Conservation (phyloP, 2,888 invertebrate genomes). For the Nomada goodeniana region DNA sequence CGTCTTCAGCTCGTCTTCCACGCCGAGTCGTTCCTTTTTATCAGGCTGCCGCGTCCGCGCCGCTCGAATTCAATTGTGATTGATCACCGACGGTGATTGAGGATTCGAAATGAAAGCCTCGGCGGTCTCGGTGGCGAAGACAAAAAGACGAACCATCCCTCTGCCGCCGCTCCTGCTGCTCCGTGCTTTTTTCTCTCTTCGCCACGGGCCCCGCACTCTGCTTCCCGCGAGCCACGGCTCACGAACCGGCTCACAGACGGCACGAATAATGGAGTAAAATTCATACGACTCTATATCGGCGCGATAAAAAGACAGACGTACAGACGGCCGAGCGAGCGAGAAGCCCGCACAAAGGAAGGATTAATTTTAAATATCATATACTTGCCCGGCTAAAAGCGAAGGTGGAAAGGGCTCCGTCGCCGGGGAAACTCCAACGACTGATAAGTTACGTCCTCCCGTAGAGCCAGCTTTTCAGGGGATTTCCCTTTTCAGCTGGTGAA, state of each 20-base stretch:
- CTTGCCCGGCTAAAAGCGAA: constrained; percentile 72
- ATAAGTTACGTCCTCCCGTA: constrained; percentile 72
- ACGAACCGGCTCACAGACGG: constrained; percentile 60
- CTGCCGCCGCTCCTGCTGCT: constrained; percentile 46
- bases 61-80: constrained; percentile 82
- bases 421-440: constrained; percentile 66
- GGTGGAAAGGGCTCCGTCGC: constrained; percentile 71
- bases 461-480: constrained; percentile 65
- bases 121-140: constrained; percentile 73
- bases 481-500: constrained; percentile 49
- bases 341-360: constrained; percentile 82
- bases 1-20: constrained; percentile 52
- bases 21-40: constrained; percentile 6
- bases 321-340: constrained; percentile 61
- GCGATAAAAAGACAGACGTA: constrained; percentile 82
- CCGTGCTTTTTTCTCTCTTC: constrained; percentile 42
- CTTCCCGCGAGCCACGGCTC: constrained; percentile 52
- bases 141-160: constrained; percentile 75
- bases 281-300: constrained; percentile 83
- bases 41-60: constrained; percentile 58
- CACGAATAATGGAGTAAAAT: constrained; percentile 82
- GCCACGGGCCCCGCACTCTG: constrained; percentile 25
- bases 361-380: constrained; percentile 84
- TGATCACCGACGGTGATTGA: constrained; percentile 83
- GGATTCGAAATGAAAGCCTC: constrained; percentile 81